Evolutionary conservation across 2,888 invertebrate genomes (phyloP).

Genomic region (Hartigia nigra): DNA sequence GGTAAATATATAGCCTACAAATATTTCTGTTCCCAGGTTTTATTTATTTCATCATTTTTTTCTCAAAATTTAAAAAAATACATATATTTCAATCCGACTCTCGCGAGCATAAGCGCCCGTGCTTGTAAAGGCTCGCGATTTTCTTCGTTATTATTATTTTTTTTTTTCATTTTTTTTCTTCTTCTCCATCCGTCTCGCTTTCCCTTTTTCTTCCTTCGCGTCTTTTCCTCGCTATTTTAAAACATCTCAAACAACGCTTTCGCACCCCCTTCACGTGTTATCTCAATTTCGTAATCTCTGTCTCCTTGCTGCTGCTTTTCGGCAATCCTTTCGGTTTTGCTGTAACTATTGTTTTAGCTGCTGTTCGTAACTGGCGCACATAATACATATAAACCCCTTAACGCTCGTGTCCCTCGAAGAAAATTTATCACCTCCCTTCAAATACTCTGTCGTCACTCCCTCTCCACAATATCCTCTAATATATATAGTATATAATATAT

Average conservation of each 20-base stretch:
- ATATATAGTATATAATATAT: constrained; percentile 24
- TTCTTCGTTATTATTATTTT: constrained; percentile 34
- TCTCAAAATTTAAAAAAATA: constrained; percentile 66
- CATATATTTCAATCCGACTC: constrained; percentile 60
- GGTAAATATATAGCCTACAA: constrained; percentile 55
- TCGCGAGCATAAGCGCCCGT: constrained; percentile 19
- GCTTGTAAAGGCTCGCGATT: constrained; percentile 33
- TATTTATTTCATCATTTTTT: constrained; percentile 39
- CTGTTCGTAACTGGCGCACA: not conserved
- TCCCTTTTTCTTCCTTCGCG: constrained; percentile 29
- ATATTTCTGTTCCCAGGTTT: constrained; percentile 54
- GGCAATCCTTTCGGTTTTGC: not conserved
- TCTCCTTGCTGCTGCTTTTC: not conserved
- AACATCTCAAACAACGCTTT: constrained; percentile 47
- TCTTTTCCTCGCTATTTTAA: constrained; percentile 32
- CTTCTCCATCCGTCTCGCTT: constrained; percentile 10
- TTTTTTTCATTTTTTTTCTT: constrained; percentile 24
- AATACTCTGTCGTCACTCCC: not conserved
- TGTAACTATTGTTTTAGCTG: not conserved
- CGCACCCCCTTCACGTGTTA: not conserved
- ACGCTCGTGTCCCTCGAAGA: not conserved
- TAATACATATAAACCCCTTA: not conserved
- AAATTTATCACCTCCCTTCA: not conserved
- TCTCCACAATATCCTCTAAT: constrained; percentile 16
- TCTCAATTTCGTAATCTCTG: not conserved